Evolutionary conservation across 37 sponge, comb jelly and placozoan genomes (phyloP), one percentile per base, ranked within the genome.

Genomic region (Theonella swinhoei): DNA sequence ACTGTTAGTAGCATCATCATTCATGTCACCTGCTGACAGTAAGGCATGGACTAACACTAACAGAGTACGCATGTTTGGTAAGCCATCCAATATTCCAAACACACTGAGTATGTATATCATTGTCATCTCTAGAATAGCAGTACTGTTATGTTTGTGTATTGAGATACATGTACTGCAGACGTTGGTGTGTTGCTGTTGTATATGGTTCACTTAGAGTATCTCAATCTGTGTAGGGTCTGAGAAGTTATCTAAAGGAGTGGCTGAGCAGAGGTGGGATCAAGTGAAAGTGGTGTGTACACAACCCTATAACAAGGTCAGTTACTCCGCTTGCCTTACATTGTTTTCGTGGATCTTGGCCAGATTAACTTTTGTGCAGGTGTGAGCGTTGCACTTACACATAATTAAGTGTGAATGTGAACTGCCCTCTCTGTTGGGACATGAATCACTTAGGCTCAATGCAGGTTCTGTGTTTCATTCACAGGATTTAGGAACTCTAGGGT

Each of bases 211-310:
- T n/a, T n/a, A n/a, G n/a, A n/a, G n/a, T n/a, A n/a, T n/a, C n/a
- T n/a, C n/a, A n/a, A n/a, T n/a, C 37, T 72, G 36, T 79, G 38
- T 59, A 95, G 96, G 91, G 3, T 90, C 87, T 64, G 93, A 97
- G 31, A 94, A 89, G 58, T 80, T 97, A 35, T 87, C 87, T 23
- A 89, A 91, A 54, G 33, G 62, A 0, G 70, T 85, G 2, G 75
- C 61, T 4, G 83, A 90, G 43, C 86, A 97, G 80, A 94, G 89
- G 60, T 97, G 97, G 97, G 97, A 97, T 70, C 65, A 90, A 0
- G 86, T 97, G 29, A 97, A 97, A 70, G 28, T 97, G 2, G 89
- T 97, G 9, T 97, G 97, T 70, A 91, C 93, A 3, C 97, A 97
- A 72, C 97, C 93, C 7, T 97, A 80, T 68, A 97, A 97, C 80